Conservation (phyloP, 92 coral and sea anemone species). For the Palythoa grandis region DNA sequence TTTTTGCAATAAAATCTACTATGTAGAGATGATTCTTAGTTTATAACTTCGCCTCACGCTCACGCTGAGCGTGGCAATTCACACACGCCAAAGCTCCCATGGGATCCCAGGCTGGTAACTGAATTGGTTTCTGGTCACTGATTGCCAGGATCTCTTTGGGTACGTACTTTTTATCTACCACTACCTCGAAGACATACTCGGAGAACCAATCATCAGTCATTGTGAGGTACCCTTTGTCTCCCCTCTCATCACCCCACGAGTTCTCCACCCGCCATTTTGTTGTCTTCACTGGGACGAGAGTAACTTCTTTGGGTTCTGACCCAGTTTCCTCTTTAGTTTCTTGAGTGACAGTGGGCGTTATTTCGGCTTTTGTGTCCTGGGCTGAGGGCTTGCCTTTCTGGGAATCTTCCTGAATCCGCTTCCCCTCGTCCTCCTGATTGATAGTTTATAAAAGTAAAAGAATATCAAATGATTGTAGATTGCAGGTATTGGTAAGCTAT, state of each 20-base stretch:
- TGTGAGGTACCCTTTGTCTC: conserved; percentile 91
- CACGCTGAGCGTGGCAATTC: conserved; percentile 46
- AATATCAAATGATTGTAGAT: background rate
- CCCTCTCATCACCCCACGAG: conserved; percentile 99
- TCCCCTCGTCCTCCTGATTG: conserved; percentile 20
- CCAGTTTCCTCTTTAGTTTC: conserved; percentile 46
- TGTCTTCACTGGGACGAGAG: conserved; percentile 73
- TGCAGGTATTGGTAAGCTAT: no score
- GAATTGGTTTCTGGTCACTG: conserved; percentile 71
- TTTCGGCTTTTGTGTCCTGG: conserved; percentile 7
- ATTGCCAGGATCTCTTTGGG: conserved; percentile 83
- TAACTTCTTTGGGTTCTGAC: conserved; percentile 45
- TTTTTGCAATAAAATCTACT: background rate
- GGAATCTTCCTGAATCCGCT: background rate
- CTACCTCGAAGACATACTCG: conserved; percentile 94
- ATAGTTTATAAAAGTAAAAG: background rate
- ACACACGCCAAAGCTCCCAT: conserved; percentile 97
- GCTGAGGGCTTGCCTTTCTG: background rate
- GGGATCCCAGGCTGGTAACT: conserved; percentile 98
- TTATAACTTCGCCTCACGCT: conserved; percentile 31
- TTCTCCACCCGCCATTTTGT: conserved; percentile 99
- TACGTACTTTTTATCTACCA: conserved; percentile 91
- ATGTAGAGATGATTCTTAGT: background rate
- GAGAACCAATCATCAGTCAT: conserved; percentile 97
- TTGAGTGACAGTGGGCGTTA: conserved; percentile 3